Evolutionary conservation across 2,888 invertebrate species (phyloP), one percentile per base, ranked within the genome.

Genomic region (Lasiommata megera): DNA sequence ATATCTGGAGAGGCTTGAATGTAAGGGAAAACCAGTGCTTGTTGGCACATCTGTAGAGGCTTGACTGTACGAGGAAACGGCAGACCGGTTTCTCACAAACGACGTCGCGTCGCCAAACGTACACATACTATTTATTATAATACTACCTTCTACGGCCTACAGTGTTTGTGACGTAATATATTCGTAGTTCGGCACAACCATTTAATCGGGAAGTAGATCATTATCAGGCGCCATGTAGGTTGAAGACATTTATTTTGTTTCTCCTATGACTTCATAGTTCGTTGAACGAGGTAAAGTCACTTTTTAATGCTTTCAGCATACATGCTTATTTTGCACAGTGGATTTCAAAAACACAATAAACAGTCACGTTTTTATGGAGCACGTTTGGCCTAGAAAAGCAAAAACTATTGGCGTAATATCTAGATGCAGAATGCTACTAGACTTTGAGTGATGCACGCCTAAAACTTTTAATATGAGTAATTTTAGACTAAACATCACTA

Each of bases 1-100:
- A 46, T 11, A 16, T 46, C 29, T 46, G 6, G 29, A 17, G 46
- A 46, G 5, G 46, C 31, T 48, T 46, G 8, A 41, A 54, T 46
- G 67, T 76, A 81, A 77, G 73, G 84, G 84, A 83, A 85, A 85
- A 80, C 80, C n/a, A n/a, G n/a, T n/a, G n/a, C n/a, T 16, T 14
- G 46, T 46, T 31, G 46, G 46, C 31, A 46, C 16, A 16, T 46
- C 29, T 46, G 6, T 46, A 17, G 46, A 46, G 5, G 46, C 31
- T 48, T 46, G 8, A 41, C 54, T 46, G 67, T 76, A 81, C 77
- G 73, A 85, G 84, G 84, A 85, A 85, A 80, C 80, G 60, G 55
- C 67, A 68, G 76, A 85, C 86, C 85, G 84, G 86, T 85, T 82
- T 68, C 28, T 31, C 29, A 52, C 40, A 23, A 34, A 55, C 56